Evolutionary conservation across 2,797 vertebrate genomes (phyloP), one percentile per base, ranked within the genome.

Genomic region (Periophthalmus magnuspinnatus): DNA sequence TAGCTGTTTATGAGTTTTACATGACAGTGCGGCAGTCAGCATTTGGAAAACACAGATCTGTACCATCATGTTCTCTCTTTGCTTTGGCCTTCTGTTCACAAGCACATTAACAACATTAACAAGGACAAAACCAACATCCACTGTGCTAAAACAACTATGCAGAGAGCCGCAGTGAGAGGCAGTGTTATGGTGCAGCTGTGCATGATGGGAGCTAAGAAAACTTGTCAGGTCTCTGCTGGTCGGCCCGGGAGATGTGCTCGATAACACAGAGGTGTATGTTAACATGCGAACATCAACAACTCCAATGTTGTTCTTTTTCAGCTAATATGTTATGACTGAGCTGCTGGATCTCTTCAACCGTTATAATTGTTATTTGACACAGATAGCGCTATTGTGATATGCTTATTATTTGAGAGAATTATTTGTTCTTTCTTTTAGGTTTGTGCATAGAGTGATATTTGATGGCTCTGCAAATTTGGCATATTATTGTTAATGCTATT

Each of bases 191-290:
- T 55, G 75, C 75, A 63, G 72, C 76, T 69, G 74, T 33, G 84
- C 52, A 52, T 68, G 76, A 83, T 75, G 34, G 62, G 59, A 17
- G 64, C 21, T 84, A 85, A 79, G 83, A 86, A 78, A 92, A 91
- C 87, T 88, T 88, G 89, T 92, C 90, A 88, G 55, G 72, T 71
- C 63, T 69, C 72, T 76, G 78, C 64, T 76, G 55, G 41, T 69
- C 81, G 67, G 58, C 60, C 32, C 65, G 48, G 34, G 71, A 88
- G 87, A 90, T 65, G 76, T 76, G 80, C 70, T 48, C n/a, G 54
- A 77, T 62, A 16, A 62, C 52, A 60, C 28, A 56, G 24, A 17
- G 64, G 8, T 21, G 32, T 50, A 56, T 67, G 60, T 71, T 57
- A 60, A 50, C 5, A 0, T 78, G 71, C 75, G 69, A 70, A 78